Base-by-base conservation (phyloP, 2,113 vertebrate species). In the Rhea americana region DNA sequence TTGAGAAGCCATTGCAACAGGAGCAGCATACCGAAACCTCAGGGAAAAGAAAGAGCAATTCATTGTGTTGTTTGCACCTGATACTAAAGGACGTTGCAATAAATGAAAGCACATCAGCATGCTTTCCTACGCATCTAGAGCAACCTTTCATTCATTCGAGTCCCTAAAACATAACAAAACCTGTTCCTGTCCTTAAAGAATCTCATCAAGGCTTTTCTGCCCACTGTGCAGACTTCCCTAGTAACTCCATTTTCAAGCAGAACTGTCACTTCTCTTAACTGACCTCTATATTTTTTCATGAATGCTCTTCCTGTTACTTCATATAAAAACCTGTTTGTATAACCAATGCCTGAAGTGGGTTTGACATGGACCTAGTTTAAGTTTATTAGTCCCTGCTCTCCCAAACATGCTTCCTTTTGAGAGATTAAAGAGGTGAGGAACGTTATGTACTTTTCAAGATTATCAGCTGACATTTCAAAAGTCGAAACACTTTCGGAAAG, bases 381-480 rank as follows among this genome's bases (percentile, higher is more conserved):
- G 39, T 32, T 68, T 81, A 30, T 32, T 53, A 63, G 35, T 22
- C 43, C 15, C 15, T 86, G 74, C 76, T 82, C 41, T 82, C 41
- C 82, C 56, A 68, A 50, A 25, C 24, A 20, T 1, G 35, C 21
- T 43, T 77, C 66, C 21, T 58, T 43, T n/a, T 14, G 56, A 55
- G 30, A 47, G 67, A 66, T 9, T 1, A 5, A 62, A 66, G 77
- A 56, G 47, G 45, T 22, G 21, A 63, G 62, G 61, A 91, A 21
- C 63, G 7, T 17, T 19, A 35, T 6, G n/a, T 0, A 21, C 32
- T 58, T 25, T n/a, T 8, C 48, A 70, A 95, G 55, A 81, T 67
- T 70, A 86, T 66, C 80, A 91, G 70, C 53, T 75, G 91, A 74
- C 66, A 87, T 51, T 58, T 89, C 61, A 82, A 67, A 85, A 21